Conservation (phyloP, 2,888 invertebrate genomes). For the Crioceris asparagi region DNA sequence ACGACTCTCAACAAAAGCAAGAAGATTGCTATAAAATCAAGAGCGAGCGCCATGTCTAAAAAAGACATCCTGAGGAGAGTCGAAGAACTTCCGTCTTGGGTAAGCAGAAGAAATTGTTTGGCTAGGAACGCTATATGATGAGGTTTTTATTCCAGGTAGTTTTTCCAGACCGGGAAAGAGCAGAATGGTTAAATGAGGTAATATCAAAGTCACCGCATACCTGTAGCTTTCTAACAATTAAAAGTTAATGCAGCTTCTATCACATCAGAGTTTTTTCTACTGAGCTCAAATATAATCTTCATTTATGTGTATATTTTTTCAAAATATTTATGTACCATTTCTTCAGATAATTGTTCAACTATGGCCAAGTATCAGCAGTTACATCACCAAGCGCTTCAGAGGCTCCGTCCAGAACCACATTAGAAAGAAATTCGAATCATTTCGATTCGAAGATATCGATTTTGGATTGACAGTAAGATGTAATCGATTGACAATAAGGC, state of each 20-base stretch:
- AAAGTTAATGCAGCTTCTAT: background rate
- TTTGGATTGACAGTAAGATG: constrained; percentile 25
- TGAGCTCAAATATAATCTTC: background rate
- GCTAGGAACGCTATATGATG: too few species aligned
- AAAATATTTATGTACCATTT: background rate
- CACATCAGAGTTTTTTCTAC: background rate
- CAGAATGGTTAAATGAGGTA: constrained; percentile 31
- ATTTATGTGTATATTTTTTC: background rate
- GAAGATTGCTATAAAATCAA: constrained; percentile 23
- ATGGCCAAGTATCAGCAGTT: constrained; percentile 27
- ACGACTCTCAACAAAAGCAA: constrained; percentile 19
- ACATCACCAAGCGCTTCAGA: constrained; percentile 25
- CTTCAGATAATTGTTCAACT: constrained; percentile 26
- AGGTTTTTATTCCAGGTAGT: constrained; percentile 22
- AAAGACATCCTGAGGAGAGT: constrained; percentile 24
- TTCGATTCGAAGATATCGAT: constrained; percentile 29
- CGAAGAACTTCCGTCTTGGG: constrained; percentile 30
- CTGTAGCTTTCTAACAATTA: background rate
- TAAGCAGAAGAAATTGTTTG: constrained; percentile 5
- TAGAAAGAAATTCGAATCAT: constrained; percentile 27
- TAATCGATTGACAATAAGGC: background rate
- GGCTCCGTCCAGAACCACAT: constrained; percentile 26
- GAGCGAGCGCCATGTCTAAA: constrained; percentile 22
- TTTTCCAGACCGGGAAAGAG: constrained; percentile 30
- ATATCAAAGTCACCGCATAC: background rate